Percentiles rank a stretch among this genome's conserved stretches.
Conservation (phyloP, 2,888 invertebrate genomes). For the Lutraria lutraria region DNA sequence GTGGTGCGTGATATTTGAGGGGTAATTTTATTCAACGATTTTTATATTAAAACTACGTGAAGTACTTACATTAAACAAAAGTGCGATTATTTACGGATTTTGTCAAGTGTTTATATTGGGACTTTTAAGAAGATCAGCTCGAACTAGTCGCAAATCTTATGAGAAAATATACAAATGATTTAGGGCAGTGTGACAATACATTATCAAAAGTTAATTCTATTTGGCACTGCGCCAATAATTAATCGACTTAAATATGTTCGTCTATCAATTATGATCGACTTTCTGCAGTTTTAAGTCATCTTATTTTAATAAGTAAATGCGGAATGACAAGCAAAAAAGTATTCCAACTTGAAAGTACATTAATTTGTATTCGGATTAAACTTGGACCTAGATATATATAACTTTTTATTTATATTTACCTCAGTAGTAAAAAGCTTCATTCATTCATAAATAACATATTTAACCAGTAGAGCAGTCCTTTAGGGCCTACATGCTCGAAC, state of each 20-base stretch:
- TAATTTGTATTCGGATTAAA: too few species aligned
- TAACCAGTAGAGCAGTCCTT: too few species aligned
- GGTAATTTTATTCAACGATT: neutral
- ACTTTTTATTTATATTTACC: too few species aligned
- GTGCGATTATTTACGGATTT: neutral
- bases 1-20: neutral
- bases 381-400: too few species aligned
- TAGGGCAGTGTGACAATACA: neutral
- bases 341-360: too few species aligned
- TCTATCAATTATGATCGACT: neutral
- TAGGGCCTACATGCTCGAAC: too few species aligned
- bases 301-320: too few species aligned
- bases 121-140: constrained; percentile 11
- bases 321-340: too few species aligned
- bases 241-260: neutral
- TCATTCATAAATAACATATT: too few species aligned
- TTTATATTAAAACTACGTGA: neutral
- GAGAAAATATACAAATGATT: neutral
- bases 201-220: neutral
- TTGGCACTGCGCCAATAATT: neutral
- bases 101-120: neutral
- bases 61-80: neutral
- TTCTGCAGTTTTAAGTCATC: neutral
- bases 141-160: neutral
- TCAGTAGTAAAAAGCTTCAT: too few species aligned